These are phyloP conservation scores for Scolopax bukidnonensis DNA, from an alignment of 2,797 vertebrate species.

Conservation along the genomic window DNA sequence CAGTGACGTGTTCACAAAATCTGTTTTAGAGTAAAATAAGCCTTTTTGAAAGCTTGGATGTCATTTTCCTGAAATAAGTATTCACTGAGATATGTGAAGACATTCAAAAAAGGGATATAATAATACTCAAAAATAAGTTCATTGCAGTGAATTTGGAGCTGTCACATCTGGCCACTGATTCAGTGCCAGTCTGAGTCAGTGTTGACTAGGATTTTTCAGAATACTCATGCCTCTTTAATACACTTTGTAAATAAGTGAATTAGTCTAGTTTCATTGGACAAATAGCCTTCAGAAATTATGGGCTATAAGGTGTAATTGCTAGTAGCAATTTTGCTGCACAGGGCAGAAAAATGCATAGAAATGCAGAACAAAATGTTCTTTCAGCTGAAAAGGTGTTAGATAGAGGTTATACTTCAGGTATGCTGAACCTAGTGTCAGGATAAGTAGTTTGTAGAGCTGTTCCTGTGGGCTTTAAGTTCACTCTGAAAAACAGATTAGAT, in stretches of 20 bases:
- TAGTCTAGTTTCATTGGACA: neutral
- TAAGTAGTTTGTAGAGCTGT: neutral
- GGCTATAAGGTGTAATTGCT: neutral
- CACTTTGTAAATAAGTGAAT: neutral
- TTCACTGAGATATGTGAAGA: neutral
- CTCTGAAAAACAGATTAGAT: neutral
- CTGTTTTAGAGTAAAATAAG: neutral
- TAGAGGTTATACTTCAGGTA: neutral
- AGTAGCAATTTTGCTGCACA: neutral
- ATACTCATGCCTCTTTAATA: neutral
- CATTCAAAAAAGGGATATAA: neutral
- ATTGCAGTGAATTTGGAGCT: neutral
- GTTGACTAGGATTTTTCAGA: neutral
- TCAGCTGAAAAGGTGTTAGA: neutral
- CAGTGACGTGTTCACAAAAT: neutral
- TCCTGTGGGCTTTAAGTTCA: neutral
- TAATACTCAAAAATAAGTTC: neutral
- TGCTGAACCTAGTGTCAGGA: neutral
- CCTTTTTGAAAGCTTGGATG: constrained; percentile 3
- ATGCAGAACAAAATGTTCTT: neutral
- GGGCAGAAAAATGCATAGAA: neutral
- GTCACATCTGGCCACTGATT: neutral
- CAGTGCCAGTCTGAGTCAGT: neutral
- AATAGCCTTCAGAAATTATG: neutral
- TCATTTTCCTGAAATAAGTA: neutral